Base-by-base conservation (phyloP, 2,113 vertebrate genomes). In the Verasper variegatus region DNA sequence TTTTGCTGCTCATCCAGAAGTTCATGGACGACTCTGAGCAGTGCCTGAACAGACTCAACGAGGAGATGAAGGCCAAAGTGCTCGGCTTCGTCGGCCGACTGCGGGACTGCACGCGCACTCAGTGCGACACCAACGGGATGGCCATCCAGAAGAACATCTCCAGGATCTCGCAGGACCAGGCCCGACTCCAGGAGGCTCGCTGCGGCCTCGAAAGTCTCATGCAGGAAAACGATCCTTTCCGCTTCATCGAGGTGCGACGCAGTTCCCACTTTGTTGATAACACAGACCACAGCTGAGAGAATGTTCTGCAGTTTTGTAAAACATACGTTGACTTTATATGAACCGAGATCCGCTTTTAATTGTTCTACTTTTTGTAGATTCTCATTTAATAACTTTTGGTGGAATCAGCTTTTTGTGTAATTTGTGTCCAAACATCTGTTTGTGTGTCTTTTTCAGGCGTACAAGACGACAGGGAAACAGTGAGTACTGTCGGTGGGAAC, bases 191-290 rank as follows among this genome's bases (percentile, higher is more conserved):
- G 69, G 90, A 91, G 17, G 90, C 90, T 26, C 89, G 86, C 65
- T 59, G 84, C 0, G 75, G 85, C 72, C 70, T 94, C 0, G 83
- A 92, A 9, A 52, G 42, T 31, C 89, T 94, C 27, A 56, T 90
- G 75, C 82, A 84, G 60, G 90, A 95, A 37, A 92, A 56, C 12
- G 92, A 94, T 64, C 81, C 93, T 0, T 93, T 94, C 77, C 81
- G 78, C 68, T 94, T 94, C 84, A 85, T 95, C 1, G 82, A 93
- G 92, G 94, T 93, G 51, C 67, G 73, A 37, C 5, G 3, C 1
- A 3, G 31, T 5, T 5, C 27, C 27, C 27, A 27, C 27, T 27
- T 27, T 5, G 27, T 31, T 31, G 31, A 31, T 31, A 1, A 8
- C 31, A 6, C 0, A 31, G 0, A 6, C 6, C 27, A 31, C 31